Percentiles rank a stretch among this genome's conserved stretches.
Conservation (phyloP, 2,888 invertebrate species). For the Campoplex nolae region DNA sequence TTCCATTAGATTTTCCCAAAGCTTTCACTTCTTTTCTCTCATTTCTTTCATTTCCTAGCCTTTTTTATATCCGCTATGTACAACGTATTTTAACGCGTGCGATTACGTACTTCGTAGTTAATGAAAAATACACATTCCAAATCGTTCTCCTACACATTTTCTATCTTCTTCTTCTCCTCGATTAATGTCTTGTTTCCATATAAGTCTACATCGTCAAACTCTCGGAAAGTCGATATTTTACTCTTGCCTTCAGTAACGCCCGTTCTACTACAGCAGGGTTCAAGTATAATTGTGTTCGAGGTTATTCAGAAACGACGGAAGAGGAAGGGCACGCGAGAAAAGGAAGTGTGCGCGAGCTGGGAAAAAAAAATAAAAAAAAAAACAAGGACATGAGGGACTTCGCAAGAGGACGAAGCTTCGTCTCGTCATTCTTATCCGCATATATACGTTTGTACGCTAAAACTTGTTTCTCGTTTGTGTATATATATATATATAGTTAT, state of each 20-base stretch:
- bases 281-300: slow-evolving; percentile 49
- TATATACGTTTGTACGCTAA: slow-evolving; percentile 10
- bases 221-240: slow-evolving; percentile 37
- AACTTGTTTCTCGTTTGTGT: background rate
- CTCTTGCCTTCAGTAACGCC: slow-evolving; percentile 34
- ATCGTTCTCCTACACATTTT: background rate
- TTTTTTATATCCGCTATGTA: background rate
- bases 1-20: slow-evolving; percentile 30
- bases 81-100: background rate
- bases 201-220: background rate
- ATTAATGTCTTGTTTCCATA: background rate
- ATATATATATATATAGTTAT: slow-evolving; percentile 1
- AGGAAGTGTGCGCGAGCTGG: slow-evolving; percentile 36
- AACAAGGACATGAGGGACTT: slow-evolving; percentile 22
- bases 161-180: background rate
- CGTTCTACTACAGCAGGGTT: background rate
- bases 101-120: background rate
- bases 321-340: slow-evolving; percentile 42
- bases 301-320: slow-evolving; percentile 48
- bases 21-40: background rate
- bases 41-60: background rate
- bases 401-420: slow-evolving; percentile 25
- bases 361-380: slow-evolving; percentile 6
- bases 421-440: slow-evolving; percentile 41
- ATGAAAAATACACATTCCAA: slow-evolving; percentile 26